phyloP scores from a whole-genome alignment of 2,888 invertebrate genomes.

The Pyrgus malvae region DNA sequence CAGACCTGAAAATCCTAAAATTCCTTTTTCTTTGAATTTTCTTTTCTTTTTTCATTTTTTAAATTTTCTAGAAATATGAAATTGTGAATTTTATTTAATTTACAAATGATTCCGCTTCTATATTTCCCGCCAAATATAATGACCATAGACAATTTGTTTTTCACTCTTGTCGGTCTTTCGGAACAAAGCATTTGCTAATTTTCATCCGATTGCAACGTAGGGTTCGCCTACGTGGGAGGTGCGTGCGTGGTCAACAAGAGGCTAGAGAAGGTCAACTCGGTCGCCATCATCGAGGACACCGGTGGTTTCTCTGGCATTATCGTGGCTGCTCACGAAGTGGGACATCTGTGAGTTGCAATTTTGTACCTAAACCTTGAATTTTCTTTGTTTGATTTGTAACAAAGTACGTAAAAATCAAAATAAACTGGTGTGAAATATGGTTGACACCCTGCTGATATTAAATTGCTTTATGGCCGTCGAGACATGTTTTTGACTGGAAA shows the following conservation, averaged over 20 bases:
- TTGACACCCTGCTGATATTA: too few species aligned
- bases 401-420: too few species aligned
- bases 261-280: constrained; percentile 97
- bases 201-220: constrained; percentile 67
- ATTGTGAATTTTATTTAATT: too few species aligned
- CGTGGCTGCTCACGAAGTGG: constrained; percentile 97
- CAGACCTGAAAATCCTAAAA: constrained; percentile 3
- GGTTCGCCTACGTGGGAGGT: constrained; percentile 97
- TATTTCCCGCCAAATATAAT: background rate
- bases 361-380: background rate
- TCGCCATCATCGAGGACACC: constrained; percentile 97
- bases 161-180: constrained; percentile 11
- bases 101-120: too few species aligned
- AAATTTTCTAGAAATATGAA: too few species aligned
- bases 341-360: constrained; percentile 91
- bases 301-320: constrained; percentile 98
- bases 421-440: too few species aligned
- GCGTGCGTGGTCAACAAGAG: constrained; percentile 98
- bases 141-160: background rate
- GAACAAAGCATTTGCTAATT: constrained; percentile 15
- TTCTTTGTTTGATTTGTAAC: background rate
- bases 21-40: too few species aligned
- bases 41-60: too few species aligned
- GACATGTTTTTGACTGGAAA: too few species aligned
- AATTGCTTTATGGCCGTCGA: too few species aligned